Evolutionary conservation across 2,113 vertebrate genomes (phyloP).

Genomic region (Eleginops maclovinus): DNA sequence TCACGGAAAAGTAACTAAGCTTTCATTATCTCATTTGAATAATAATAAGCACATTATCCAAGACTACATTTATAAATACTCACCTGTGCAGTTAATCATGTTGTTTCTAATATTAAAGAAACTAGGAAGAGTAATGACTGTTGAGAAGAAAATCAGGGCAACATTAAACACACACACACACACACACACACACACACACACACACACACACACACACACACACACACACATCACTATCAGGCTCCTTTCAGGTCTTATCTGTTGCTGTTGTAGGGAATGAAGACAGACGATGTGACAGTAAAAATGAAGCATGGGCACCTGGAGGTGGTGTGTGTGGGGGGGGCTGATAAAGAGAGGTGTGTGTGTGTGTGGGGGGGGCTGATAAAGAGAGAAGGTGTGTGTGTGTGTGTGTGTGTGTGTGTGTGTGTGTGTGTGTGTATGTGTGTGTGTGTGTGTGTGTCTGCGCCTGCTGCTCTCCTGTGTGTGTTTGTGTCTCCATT

Average conservation of each 20-base stretch:
- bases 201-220: conserved; percentile 23
- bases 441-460: background rate
- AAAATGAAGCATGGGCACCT: conserved; percentile 64
- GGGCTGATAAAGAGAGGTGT: background rate
- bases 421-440: conserved; percentile 6
- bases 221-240: conserved; percentile 29
- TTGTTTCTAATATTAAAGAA: background rate
- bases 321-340: conserved; percentile 1
- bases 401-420: too few species aligned
- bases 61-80: background rate
- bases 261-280: conserved; percentile 53
- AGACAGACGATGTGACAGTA: conserved; percentile 66
- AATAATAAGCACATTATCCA: background rate
- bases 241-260: conserved; percentile 63
- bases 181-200: background rate
- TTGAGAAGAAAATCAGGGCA: background rate
- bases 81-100: too few species aligned
- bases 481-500: background rate
- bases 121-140: background rate
- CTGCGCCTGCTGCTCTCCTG: conserved; percentile 10
- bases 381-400: conserved; percentile 21
- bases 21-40: too few species aligned
- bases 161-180: background rate
- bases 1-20: too few species aligned
- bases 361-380: background rate